Evolutionary conservation across 1,140 invertebrate species (phyloP), one percentile per base, ranked within the genome.

Genomic region (Chrysopa pallens): DNA sequence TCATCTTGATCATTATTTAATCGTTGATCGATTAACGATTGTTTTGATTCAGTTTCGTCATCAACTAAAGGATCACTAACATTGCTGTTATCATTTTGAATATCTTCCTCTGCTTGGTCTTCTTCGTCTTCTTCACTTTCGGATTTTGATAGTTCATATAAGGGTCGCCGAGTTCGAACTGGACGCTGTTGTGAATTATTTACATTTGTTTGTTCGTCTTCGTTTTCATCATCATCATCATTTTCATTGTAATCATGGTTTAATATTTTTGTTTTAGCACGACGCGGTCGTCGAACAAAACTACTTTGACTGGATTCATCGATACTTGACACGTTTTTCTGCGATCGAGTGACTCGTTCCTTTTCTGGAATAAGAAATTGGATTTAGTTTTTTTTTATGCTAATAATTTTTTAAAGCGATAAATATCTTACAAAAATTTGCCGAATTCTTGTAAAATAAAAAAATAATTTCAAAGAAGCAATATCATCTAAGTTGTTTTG

Each of bases 221-320:
- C 50, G 23, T 48, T 46, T n/a, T 56, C 52, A 29, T 60, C 54
- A 11, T 58, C 56, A 8, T 59, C 57, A 14, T 63, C 56, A 8
- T 60, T 55, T 3, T 61, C 59, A 9, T 65, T 61, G 15, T 66
- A 60, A 23, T 66, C 60, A 5, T 63, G 58, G 17, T 23, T 23
- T 23, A 8, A 50, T 53, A 46, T 55, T 50, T 14, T 42, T 37
- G 14, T 42, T n/a, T n/a, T 23, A 11, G 9, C 35, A 13, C 7
- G 40, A 42, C 4, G 40, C 36, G 8, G 31, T 23, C 17, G 17
- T 5, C 17, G 17, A 23, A 23, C 5, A 23, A 23, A 23, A 23
- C 17, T 23, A 23, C 17, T 23, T 23, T 23, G 17, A 23, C 17
- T 23, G 17, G 17, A 23, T 23, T 23, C 17, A 23, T 23, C 17